Conservation (phyloP, 2,113 vertebrate species). For the Symphodus melops region DNA sequence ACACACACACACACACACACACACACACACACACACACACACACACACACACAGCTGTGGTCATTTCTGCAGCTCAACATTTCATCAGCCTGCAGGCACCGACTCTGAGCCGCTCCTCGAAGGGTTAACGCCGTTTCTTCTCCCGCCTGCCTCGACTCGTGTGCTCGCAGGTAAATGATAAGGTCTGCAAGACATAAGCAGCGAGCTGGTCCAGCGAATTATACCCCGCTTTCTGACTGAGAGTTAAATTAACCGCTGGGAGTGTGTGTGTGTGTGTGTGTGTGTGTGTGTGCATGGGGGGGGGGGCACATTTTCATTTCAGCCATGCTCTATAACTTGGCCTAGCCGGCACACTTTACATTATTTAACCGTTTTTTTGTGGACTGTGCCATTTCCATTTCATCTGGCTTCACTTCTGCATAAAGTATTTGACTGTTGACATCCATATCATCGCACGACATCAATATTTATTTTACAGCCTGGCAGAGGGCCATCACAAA, state of each 20-base stretch:
- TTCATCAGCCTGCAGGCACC: constrained; percentile 24
- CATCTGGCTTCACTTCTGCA: constrained; percentile 46
- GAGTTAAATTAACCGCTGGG: not conserved
- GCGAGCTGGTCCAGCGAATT: not conserved
- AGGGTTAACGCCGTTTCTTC: not conserved
- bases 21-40: too few species aligned
- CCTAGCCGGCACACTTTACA: constrained; percentile 24
- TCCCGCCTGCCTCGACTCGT: not conserved
- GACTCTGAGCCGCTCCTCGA: constrained; percentile 1
- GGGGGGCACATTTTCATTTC: not conserved
- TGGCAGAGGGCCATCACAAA: constrained; percentile 30
- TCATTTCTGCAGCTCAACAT: constrained; percentile 26
- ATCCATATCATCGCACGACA: constrained; percentile 55
- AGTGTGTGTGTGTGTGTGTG: not conserved
- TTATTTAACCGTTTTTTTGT: constrained; percentile 38
- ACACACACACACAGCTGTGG: too few species aligned
- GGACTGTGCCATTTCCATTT: constrained; percentile 43
- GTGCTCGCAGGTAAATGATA: constrained; percentile 4
- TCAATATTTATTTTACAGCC: constrained; percentile 63
- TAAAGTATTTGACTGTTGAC: constrained; percentile 65
- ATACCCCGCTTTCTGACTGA: not conserved
- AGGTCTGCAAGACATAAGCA: not conserved
- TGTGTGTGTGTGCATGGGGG: not conserved
- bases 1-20: too few species aligned
- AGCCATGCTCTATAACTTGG: constrained; percentile 3